A percentile compares a stretch with the other conserved stretches of the same genome.
These are phyloP conservation scores for Schizopygopsis pylzovi DNA, from an alignment of 2,797 vertebrate species.

Conservation along the genomic window DNA sequence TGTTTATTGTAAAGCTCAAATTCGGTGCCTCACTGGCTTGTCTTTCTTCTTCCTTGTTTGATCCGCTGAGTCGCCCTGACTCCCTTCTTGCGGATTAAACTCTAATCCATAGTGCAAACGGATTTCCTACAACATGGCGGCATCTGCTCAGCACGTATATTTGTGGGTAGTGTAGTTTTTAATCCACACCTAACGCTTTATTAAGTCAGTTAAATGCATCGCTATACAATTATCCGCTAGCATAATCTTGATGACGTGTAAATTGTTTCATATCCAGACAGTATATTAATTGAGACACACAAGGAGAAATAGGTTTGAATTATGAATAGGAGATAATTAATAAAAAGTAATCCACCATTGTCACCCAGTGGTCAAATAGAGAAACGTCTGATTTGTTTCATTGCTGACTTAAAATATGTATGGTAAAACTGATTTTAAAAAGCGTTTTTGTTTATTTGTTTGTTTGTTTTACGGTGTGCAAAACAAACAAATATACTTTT, in stretches of 20 bases:
- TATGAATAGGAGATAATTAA: not conserved
- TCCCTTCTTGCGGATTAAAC: conserved; percentile 79
- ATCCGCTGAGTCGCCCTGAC: conserved; percentile 74
- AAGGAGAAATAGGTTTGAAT: not conserved
- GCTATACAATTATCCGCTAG: not conserved
- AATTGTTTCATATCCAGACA: not conserved
- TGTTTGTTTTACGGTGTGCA: not conserved
- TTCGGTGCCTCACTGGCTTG: conserved; percentile 60
- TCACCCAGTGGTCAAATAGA: conserved; percentile 38
- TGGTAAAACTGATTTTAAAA: not conserved
- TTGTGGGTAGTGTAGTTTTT: conserved; percentile 78
- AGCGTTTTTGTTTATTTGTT: not conserved
- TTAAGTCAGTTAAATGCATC: not conserved
- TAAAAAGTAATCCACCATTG: conserved; percentile 13
- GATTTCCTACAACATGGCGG: conserved; percentile 83
- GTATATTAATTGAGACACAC: not conserved
- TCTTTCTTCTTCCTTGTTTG: conserved; percentile 57
- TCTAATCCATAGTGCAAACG: conserved; percentile 76
- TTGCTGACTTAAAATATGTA: not conserved
- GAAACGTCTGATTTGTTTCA: not conserved
- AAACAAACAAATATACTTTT: too few relatives aligned
- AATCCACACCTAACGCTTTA: not conserved
- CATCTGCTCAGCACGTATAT: conserved; percentile 55
- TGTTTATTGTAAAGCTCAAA: not conserved
- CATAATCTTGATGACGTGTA: not conserved